Evolutionary conservation across 1,140 invertebrate genomes (phyloP), one percentile per base, ranked within the genome.

Genomic region (Lanistes nyassanus): DNA sequence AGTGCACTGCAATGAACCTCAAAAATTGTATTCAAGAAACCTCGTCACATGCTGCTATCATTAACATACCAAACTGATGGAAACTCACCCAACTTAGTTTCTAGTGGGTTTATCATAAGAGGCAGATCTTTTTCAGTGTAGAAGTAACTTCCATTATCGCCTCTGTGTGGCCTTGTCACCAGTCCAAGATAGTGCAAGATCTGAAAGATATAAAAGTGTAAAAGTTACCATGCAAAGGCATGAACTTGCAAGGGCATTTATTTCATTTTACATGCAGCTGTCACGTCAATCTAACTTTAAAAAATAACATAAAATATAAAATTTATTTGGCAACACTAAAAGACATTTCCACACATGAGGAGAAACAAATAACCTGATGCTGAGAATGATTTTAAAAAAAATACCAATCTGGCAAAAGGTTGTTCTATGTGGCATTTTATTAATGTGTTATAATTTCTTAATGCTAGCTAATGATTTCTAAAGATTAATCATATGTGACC

Each of bases 141-240:
- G 72, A 83, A 85, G 77, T 79, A 87, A 23, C 81, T 82, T 11
- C 76, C 78, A 13, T 70, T 81, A 21, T 78, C 70, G 34, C 83
- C 80, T 72, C 82, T 80, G 42, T 81, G 79, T 31, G 87, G 83
- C 37, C 75, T 77, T 1, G 94, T 92, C 39, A 94, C 92, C 39
- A 96, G 90, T n/a, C 94, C 92, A 3, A 95, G 90, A 56, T 95
- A 92, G 88, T 96, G 95, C 21, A 97, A 91, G 91, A 87, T 81
- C 86, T 88, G 76, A 0, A 16, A 31, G 53, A 42, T 31, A 70
- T 21, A 37, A 73, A 62, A 64, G n/a, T n/a, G n/a, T n/a, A n/a
- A n/a, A n/a, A n/a, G n/a, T n/a, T n/a, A n/a, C n/a, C n/a, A n/a
- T n/a, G n/a, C n/a, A n/a, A n/a, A n/a, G n/a, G n/a, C n/a, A 47